phyloP scores from a whole-genome alignment of 2,888 invertebrate genomes.

The Ochropacha duplaris region DNA sequence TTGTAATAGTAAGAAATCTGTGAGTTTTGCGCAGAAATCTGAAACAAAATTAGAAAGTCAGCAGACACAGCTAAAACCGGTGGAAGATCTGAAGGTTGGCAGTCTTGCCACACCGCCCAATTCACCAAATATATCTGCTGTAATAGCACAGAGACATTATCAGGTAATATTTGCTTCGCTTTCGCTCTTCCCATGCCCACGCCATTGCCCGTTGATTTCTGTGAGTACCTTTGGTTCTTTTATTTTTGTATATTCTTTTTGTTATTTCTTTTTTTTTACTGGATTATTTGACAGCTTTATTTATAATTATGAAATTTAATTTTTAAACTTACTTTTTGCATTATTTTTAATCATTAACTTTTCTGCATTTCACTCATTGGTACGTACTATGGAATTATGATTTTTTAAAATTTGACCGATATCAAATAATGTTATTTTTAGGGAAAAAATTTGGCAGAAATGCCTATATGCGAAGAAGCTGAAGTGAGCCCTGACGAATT shows the following conservation, averaged over 20 bases:
- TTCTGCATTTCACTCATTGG: slow-evolving; percentile 29
- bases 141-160: slow-evolving; percentile 83
- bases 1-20: slow-evolving; percentile 87
- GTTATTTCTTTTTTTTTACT: slow-evolving; percentile 25
- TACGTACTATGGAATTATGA: slow-evolving; percentile 10
- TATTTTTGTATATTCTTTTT: slow-evolving; percentile 47
- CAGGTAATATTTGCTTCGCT: slow-evolving; percentile 72
- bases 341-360: slow-evolving; percentile 19
- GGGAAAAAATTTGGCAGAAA: slow-evolving; percentile 83
- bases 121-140: slow-evolving; percentile 88
- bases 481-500: slow-evolving; percentile 84
- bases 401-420: not conserved
- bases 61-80: slow-evolving; percentile 75
- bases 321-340: slow-evolving; percentile 26
- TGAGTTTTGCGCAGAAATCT: slow-evolving; percentile 88
- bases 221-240: slow-evolving; percentile 75
- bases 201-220: slow-evolving; percentile 71
- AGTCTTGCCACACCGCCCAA: slow-evolving; percentile 86
- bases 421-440: slow-evolving; percentile 40
- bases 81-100: slow-evolving; percentile 75
- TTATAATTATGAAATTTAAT: not conserved
- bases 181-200: slow-evolving; percentile 46
- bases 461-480: slow-evolving; percentile 86
- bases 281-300: slow-evolving; percentile 25
- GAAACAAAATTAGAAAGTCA: slow-evolving; percentile 60